Base-by-base conservation (phyloP, 2,113 vertebrate genomes). In the Ochotona princeps region DNA sequence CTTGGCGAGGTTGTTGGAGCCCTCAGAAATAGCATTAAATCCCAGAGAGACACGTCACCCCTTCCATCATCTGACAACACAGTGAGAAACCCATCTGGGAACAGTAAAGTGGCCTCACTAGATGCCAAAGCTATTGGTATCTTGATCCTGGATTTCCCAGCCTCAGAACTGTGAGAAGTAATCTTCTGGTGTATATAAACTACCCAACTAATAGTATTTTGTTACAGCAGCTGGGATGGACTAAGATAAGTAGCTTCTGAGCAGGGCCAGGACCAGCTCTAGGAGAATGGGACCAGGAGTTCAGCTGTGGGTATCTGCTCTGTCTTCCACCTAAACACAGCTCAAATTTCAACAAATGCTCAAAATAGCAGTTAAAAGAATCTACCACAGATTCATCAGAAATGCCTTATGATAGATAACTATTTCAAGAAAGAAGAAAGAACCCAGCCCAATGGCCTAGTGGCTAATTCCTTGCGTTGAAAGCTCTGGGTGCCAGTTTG, bases 361-460 rank as follows among this genome's bases (percentile, higher is more conserved):
- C n/a, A 18, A 84, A 93, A 90, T 20, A 89, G n/a, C 47, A 67
- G 67, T 66, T 63, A 91, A 72, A 23, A 25, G 35, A 38, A 90
- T 15, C 21, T 78, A 67, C 69, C 57, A 65, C 89, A 7, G 7
- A 83, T 66, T 83, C 67, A 54, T 86, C 80, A 82, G 4, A 88
- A 82, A 72, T 85, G 5, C 65, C 44, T 88, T 60, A 92, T 70
- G 32, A 67, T 32, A 28, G 38, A 85, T n/a, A 91, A 73, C 85
- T 26, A 91, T 86, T 78, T 85, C 32, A 70, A 78, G 11, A 47
- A 21, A 66, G 32, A 65, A 44, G 38, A 44, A 44, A 44, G 38
- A 44, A 44, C 38, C 38, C 38, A 44, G 38, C 38, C 38, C 38
- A 44, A 44, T 44, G 38, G 38, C 38, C 38, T 44, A 44, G 38